phyloP scores from a whole-genome alignment of 2,797 vertebrate species.

The Chaenodraco wilsoni region DNA sequence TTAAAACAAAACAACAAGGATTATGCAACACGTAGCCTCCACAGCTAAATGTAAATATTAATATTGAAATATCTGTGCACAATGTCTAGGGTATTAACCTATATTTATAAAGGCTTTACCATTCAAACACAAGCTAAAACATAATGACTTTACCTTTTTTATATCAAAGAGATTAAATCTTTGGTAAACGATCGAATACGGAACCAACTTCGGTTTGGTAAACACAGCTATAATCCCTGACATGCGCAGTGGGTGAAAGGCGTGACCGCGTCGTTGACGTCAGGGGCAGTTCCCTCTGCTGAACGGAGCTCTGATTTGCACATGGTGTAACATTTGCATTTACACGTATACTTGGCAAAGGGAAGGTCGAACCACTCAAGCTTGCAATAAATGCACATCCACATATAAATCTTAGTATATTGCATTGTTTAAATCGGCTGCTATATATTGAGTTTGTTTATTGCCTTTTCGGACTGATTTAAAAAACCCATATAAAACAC shows the following conservation, averaged over 20 bases:
- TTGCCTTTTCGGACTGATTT: not conserved
- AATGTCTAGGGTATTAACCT: not conserved
- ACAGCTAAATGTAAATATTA: not conserved
- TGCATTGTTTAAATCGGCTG: not conserved
- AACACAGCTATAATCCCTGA: constrained; percentile 32
- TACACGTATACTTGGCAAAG: not conserved
- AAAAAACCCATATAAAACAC: not conserved
- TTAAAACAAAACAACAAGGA: not conserved
- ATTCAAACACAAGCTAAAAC: not conserved
- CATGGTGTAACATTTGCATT: not conserved
- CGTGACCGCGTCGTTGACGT: constrained; percentile 45
- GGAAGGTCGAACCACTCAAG: not conserved
- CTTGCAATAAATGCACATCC: not conserved
- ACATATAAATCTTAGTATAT: not conserved
- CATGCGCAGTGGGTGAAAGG: constrained; percentile 68
- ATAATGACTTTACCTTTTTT: not conserved
- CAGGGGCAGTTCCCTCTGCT: not conserved
- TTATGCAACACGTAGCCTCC: not conserved
- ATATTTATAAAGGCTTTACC: not conserved
- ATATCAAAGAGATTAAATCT: not conserved
- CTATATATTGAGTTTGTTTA: not conserved
- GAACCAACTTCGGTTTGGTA: constrained; percentile 54
- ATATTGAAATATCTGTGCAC: not conserved
- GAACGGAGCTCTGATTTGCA: constrained; percentile 1
- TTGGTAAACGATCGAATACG: not conserved